Evolutionary conservation across 2,113 vertebrate genomes (phyloP), one percentile per base, ranked within the genome.

Genomic region (Sander lucioperca): DNA sequence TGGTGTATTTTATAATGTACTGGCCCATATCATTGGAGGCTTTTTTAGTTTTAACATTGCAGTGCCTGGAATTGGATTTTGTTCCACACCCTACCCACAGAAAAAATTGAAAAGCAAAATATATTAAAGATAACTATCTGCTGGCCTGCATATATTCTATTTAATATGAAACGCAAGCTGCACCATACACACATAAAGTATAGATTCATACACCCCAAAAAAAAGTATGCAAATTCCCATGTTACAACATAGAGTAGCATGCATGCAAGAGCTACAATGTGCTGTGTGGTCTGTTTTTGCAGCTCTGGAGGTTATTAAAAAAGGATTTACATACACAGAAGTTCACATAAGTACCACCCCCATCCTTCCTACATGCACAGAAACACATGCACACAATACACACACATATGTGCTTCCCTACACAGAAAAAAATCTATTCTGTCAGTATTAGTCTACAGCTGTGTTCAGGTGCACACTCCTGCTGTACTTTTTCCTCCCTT

Each of bases 401-500:
- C 57, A 75, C 9, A 47, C 15, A 43, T 36, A 56, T 4, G n/a
- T 3, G 12, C 23, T 15, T 25, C 3, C 45, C 19, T 9, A 27
- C 9, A 39, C 43, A 71, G 18, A 57, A 6, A 14, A 11, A 0
- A 21, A 66, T 73, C 15, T 45, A 13, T 57, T 64, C 27, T 48
- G 51, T 53, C 23, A 19, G 47, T 80, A 21, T 59, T 45, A 61
- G 47, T 51, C 61, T 43, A 61, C 51, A 56, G 13, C 74, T 78
- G 48, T 84, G 50, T 69, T 36, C 70, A 33, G 45, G 6, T 19
- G 9, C 15, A 73, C 50, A 62, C 43, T 58, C 65, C 56, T 61
- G 68, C 57, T 70, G 63, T 58, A 54, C 39, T 50, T 36, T 57
- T 72, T 30, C 36, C 33, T 70, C 43, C 63, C 67, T 74, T 68